Conservation (phyloP, 2,888 invertebrate genomes). For the Eupithecia dodoneata region DNA sequence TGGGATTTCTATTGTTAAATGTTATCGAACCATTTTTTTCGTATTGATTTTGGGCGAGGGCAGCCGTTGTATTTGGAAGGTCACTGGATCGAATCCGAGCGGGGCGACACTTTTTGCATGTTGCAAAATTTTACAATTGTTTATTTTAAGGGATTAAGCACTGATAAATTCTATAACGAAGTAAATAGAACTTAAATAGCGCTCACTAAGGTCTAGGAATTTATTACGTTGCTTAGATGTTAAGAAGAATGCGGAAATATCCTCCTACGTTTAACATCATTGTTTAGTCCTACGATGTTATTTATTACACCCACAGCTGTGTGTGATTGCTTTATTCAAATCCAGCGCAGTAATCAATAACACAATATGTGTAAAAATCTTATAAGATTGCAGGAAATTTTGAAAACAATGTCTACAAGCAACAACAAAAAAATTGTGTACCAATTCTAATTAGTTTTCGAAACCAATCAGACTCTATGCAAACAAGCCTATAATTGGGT, state of each 20-base stretch:
- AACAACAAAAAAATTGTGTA: not conserved
- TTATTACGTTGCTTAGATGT: not conserved
- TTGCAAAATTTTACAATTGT: not conserved
- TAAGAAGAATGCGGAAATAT: not conserved
- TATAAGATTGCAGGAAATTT: not conserved
- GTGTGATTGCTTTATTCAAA: not conserved
- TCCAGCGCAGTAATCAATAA: not conserved
- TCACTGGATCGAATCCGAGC: constrained; percentile 31
- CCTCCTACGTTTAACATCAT: not conserved
- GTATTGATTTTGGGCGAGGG: constrained; percentile 16
- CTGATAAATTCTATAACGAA: not conserved
- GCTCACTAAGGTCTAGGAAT: not conserved
- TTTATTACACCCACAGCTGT: not conserved
- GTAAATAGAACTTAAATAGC: not conserved
- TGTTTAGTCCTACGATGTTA: not conserved
- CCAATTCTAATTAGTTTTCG: not conserved
- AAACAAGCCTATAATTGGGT: constrained; percentile 17
- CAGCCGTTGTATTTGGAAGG: constrained; percentile 1
- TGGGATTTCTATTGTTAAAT: constrained; percentile 54
- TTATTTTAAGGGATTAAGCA: not conserved
- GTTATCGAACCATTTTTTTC: constrained; percentile 38
- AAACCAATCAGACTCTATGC: constrained; percentile 14
- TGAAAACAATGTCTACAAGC: not conserved
- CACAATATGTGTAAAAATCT: not conserved
- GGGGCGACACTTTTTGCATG: constrained; percentile 32